Evolutionary conservation across 2,113 vertebrate species (phyloP).

Genomic region (Xyliphius kryptos): DNA sequence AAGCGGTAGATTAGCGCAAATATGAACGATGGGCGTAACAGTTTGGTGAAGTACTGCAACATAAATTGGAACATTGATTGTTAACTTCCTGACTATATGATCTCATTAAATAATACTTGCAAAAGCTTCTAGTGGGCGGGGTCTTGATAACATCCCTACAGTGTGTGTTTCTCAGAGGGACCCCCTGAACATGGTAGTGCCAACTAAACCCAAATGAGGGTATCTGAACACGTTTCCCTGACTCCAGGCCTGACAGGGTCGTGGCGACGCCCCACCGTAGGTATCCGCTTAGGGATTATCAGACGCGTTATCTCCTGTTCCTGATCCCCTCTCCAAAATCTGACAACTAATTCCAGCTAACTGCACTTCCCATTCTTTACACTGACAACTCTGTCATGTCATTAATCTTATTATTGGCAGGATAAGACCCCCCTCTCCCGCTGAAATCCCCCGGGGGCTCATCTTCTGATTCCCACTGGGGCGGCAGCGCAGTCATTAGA

Average conservation of each 20-base stretch:
- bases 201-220: no score
- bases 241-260: slow-evolving; percentile 16
- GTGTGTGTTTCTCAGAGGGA: no score
- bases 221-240: slow-evolving; percentile 13
- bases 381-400: slow-evolving; percentile 57
- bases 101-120: no score
- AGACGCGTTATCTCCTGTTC: slow-evolving; percentile 28
- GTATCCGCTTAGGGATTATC: slow-evolving; percentile 38
- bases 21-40: no score
- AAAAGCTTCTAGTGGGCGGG: no score
- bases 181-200: no score
- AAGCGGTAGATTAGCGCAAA: no score
- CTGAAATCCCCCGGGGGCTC: slow-evolving; percentile 55
- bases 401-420: slow-evolving; percentile 74
- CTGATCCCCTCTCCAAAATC: slow-evolving; percentile 45
- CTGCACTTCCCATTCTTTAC: slow-evolving; percentile 56
- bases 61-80: no score
- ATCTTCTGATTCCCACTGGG: slow-evolving; percentile 60
- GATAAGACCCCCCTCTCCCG: slow-evolving; percentile 40
- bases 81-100: no score
- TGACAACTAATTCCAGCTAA: slow-evolving; percentile 59
- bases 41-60: no score
- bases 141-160: no score
- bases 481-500: slow-evolving; percentile 42
- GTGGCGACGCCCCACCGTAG: slow-evolving; percentile 27